phyloP scores from a whole-genome alignment of 2,888 invertebrate genomes.

The Caenorhabditis zanzibari region DNA sequence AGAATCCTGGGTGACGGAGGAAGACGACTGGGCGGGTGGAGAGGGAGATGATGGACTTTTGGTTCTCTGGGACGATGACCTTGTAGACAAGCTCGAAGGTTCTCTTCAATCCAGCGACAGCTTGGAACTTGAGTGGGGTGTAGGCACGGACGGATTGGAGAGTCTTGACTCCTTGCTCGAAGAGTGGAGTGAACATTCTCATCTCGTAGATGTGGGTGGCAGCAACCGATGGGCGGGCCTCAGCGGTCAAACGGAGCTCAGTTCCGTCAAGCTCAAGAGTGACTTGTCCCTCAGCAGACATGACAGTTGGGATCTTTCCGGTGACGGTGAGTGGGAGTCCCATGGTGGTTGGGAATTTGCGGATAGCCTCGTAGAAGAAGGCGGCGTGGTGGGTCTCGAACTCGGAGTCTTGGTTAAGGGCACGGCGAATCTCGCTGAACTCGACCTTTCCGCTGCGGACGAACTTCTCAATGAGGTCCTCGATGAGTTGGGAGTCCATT shows the following conservation, averaged over 20 bases:
- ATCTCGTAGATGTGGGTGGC: constrained; percentile 70
- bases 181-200: constrained; percentile 74
- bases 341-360: constrained; percentile 76
- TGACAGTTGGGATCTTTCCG: constrained; percentile 71
- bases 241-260: constrained; percentile 57
- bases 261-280: constrained; percentile 52
- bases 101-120: constrained; percentile 56
- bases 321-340: constrained; percentile 77
- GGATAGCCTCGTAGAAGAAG: constrained; percentile 67
- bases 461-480: constrained; percentile 63
- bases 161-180: constrained; percentile 77
- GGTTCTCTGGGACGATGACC: constrained; percentile 65
- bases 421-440: constrained; percentile 60
- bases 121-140: constrained; percentile 76
- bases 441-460: constrained; percentile 63
- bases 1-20: constrained; percentile 69
- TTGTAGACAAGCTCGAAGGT: constrained; percentile 56
- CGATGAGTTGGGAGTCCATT: constrained; percentile 71
- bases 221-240: constrained; percentile 69
- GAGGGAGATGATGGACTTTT: constrained; percentile 69
- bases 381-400: constrained; percentile 66
- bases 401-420: constrained; percentile 66
- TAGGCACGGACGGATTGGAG: constrained; percentile 68
- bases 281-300: constrained; percentile 65
- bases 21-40: constrained; percentile 73